Conservation (phyloP, 2,888 invertebrate species). For the Cephus nigrinus region DNA sequence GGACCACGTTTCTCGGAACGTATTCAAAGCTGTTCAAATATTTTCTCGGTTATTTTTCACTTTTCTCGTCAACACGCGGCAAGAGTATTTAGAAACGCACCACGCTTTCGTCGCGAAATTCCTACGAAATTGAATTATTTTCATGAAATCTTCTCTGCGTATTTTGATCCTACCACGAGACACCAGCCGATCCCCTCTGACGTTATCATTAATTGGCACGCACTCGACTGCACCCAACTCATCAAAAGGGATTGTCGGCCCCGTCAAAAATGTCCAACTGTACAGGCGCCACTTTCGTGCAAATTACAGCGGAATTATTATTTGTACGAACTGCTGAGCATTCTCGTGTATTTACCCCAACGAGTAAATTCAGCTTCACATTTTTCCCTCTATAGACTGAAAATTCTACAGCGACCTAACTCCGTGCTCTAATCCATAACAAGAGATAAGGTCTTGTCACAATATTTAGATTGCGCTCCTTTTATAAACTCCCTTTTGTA, state of each 20-base stretch:
- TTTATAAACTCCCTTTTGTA: neutral
- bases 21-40: too few species aligned
- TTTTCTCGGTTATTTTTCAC: neutral
- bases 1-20: neutral
- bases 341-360: neutral
- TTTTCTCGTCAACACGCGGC: neutral
- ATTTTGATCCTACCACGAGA: neutral
- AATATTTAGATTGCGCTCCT: neutral
- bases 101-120: neutral
- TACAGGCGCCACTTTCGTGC: neutral
- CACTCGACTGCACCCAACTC: conserved; percentile 46
- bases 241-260: conserved; percentile 49
- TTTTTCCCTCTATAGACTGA: neutral
- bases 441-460: neutral
- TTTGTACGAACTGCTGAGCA: neutral
- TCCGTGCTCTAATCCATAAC: neutral
- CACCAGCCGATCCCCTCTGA: conserved; percentile 12
- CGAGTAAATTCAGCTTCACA: neutral
- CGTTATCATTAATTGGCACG: conserved; percentile 51
- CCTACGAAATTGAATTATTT: neutral
- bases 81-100: neutral
- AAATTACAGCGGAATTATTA: neutral
- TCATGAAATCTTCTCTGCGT: neutral
- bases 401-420: too few species aligned
- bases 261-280: neutral